phyloP scores from a whole-genome alignment of 2,113 vertebrate species.

The Megatriorchis doriae region DNA sequence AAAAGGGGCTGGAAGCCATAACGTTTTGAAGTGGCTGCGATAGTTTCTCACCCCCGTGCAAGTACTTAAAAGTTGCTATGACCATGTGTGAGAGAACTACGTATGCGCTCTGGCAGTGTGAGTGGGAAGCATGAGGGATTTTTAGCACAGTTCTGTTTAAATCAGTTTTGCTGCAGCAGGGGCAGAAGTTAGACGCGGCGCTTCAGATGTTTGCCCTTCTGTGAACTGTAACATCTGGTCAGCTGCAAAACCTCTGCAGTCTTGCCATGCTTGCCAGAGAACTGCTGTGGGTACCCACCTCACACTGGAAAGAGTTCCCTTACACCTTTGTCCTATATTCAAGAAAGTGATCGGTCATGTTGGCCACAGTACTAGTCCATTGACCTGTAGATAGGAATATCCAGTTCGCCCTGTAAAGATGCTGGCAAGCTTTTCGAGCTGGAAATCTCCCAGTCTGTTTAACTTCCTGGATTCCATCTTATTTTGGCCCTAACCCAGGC shows the following conservation, averaged over 20 bases:
- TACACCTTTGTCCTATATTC: neutral
- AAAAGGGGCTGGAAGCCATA: neutral
- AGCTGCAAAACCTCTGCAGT: conserved; percentile 21
- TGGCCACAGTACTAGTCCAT: neutral
- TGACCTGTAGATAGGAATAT: neutral
- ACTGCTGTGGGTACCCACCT: neutral
- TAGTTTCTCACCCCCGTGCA: conserved; percentile 8
- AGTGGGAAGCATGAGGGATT: neutral
- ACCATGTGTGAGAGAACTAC: neutral
- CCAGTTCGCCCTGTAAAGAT: neutral
- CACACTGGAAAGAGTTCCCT: neutral
- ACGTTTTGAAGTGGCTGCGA: conserved; percentile 23
- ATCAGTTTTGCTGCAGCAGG: neutral
- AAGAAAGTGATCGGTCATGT: neutral
- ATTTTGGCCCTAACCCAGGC: conserved; percentile 3
- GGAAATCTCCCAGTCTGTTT: neutral
- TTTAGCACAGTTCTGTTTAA: conserved; percentile 12
- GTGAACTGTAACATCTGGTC: conserved; percentile 52
- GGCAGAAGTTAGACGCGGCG: neutral
- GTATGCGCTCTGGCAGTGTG: fast-evolving
- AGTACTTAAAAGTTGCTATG: neutral
- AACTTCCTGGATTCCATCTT: conserved; percentile 45
- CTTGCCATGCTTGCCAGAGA: neutral
- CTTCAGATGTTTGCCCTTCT: conserved; percentile 44
- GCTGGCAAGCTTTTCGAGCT: neutral